Evolutionary conservation across 2,113 vertebrate genomes (phyloP), one percentile per base, ranked within the genome.

Genomic region (Eudyptes chrysolophus): DNA sequence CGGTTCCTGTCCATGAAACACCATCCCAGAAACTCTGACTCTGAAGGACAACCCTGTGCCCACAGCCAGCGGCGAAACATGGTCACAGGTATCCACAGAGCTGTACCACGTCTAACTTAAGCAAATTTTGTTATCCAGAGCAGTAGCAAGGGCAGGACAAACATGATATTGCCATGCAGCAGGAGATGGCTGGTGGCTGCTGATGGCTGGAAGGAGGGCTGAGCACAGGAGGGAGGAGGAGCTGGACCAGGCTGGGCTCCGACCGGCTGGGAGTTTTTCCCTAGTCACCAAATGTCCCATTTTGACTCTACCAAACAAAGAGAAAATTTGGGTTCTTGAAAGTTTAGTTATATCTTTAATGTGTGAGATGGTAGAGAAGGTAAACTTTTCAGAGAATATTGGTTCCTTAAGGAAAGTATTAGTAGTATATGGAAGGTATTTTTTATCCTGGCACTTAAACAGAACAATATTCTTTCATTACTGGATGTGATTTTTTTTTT

Each of bases 51-150:
- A 4, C 4, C 29, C 19, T n/a, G 49, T 58, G 27, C 52, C 74
- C 34, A 54, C 38, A 74, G 20, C 32, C 57, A 88, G 18, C 0
- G 6, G 77, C 10, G 32, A 65, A 72, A 48, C 16, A 26, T 0
- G 19, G 22, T n/a, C 70, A 54, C 18, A 76, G 15, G 12, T 34
- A 60, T 44, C n/a, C 57, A 71, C 18, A 87, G 40, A 57, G 52
- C 8, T n/a, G 10, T 15, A 38, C 12, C 6, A 9, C 0, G 0
- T 6, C n/a, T 25, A 13, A 40, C 61, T 78, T 54, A 36, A 76
- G 13, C 11, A 55, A 21, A 38, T 30, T 52, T 75, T 66, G 9
- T 64, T 60, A 51, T 22, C 32, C 32, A 54, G 60, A 81, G 27
- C n/a, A 55, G 34, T 3, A 48, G 17, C 29, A 77, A 86, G 46